Percentiles rank a stretch among this genome's conserved stretches.
phyloP scores from a whole-genome alignment of 2,888 invertebrate species.

The Apodemia zela region DNA sequence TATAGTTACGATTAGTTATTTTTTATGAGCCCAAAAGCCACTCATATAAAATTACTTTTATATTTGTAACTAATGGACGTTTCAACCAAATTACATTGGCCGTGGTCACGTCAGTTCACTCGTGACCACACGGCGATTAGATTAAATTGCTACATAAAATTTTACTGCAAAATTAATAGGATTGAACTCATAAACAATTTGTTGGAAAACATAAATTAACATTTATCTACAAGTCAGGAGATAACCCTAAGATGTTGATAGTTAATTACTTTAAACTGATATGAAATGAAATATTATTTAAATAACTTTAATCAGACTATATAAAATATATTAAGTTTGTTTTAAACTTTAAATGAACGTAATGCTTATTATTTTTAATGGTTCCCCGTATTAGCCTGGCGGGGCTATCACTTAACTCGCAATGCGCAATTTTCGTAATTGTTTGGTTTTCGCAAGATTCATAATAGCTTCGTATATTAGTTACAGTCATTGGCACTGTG shows the following conservation, averaged over 20 bases:
- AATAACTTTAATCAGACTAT: not conserved
- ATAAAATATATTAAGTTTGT: not conserved
- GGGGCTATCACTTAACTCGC: too few species aligned
- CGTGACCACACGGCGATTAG: not conserved
- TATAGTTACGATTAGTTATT: not conserved
- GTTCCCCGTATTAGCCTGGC: too few species aligned
- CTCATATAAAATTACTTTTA: not conserved
- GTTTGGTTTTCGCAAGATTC: too few species aligned
- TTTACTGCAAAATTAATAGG: slow-evolving; percentile 2
- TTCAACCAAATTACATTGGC: not conserved
- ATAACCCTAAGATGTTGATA: not conserved
- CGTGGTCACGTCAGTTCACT: not conserved
- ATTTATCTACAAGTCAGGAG: not conserved
- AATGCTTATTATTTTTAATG: too few species aligned
- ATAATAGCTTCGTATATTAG: too few species aligned
- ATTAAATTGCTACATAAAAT: not conserved
- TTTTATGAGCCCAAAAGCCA: not conserved
- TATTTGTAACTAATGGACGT: not conserved
- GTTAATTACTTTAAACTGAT: slow-evolving; percentile 4
- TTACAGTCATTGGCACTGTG: too few species aligned
- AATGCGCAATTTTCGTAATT: too few species aligned
- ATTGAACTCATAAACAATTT: slow-evolving; percentile 8
- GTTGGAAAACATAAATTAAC: slow-evolving; percentile 1
- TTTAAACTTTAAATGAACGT: too few species aligned
- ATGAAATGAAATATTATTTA: not conserved